Base-by-base conservation (phyloP, 2,113 vertebrate genomes). In the Phoenicopterus ruber region DNA sequence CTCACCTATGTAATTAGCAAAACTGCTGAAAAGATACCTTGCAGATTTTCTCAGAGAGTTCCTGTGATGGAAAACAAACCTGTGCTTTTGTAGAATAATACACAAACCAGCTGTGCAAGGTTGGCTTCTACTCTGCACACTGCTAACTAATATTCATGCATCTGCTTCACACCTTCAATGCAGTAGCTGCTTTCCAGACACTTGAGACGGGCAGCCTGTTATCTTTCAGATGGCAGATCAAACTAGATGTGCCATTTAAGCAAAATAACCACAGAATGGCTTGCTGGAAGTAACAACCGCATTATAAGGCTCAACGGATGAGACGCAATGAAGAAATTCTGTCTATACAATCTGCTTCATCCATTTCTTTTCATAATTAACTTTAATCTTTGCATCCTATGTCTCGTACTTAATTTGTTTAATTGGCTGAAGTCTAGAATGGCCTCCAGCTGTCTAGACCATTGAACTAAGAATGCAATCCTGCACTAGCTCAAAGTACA, bases 381-480 rank as follows among this genome's bases (percentile, higher is more conserved):
- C 86, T 94, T 88, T 90, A 90, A 94, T 94, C 86, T 95, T 90
- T 74, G 80, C 86, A 95, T 96, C 69, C 72, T 86, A 81, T 83
- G 91, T 88, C 91, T 96, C 94, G 95, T 69, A 92, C 58, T 88
- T 95, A 86, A 94, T 95, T 96, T 97, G 88, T 82, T 94, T 97
- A 96, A 94, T 88, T 94, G 83, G 76, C 19, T 96, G 86, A 78
- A 91, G 83, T 86, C 80, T 92, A 84, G 82, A 90, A 92, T 71
- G 66, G 91, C 91, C 86, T 94, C 76, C 83, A 94, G 94, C 91
- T 95, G 95, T 96, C 96, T 95, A 96, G 94, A 94, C 93, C 82
- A 92, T 12, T 92, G 83, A 86, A 95, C 50, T 73, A 94, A 94
- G 88, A 91, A 94, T 55, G 69, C 80, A 95, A 83, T 42, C 9